Evolutionary conservation across 2,888 invertebrate species (phyloP), one percentile per base, ranked within the genome.

Genomic region (Entomobrya proxima): DNA sequence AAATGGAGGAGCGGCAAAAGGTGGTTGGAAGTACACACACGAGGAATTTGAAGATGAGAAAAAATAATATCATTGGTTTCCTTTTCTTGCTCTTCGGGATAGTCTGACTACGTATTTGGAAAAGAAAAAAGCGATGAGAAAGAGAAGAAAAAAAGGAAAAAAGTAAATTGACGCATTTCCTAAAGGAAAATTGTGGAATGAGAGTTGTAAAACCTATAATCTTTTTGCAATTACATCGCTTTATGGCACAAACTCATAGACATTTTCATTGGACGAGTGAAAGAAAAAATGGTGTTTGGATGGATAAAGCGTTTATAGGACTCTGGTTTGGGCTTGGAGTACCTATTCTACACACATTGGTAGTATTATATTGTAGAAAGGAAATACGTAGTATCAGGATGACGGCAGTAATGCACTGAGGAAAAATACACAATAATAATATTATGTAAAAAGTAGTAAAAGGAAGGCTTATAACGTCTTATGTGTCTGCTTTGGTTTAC

Each of bases 101-200:
- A 27, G 1, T 58, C 7, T n/a, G 27, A 30, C 9, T 58, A 30
- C 58, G 30, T 58, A 13, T 27, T 1, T 11, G 9, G 30, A 58
- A 30, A 30, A 27, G 58, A 30, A 30, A 58, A 58, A 30, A n/a
- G n/a, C 11, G 30, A 30, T 30, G 58, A 58, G 30, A 58, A 30
- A 58, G 30, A n/a, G n/a, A 44, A 44, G 44, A 13, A 7, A 24
- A 24, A 58, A 58, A 21, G 35, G 69, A 69, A 37, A 9, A 77
- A 61, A 58, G 40, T 58, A 77, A 77, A 77, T 77, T 77, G 77
- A 77, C 61, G 44, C 35, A 77, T 77, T 77, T 77, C 77, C 61
- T 77, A 40, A 40, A 77, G 77, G 61, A 77, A 77, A 76, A 61
- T 40, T 77, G 40, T 77, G 77, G 47, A 61, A 77, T 77, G 77